These are phyloP conservation scores for Orchestes rusci DNA, from an alignment of 2,888 invertebrate genomes.

Conservation along the genomic window DNA sequence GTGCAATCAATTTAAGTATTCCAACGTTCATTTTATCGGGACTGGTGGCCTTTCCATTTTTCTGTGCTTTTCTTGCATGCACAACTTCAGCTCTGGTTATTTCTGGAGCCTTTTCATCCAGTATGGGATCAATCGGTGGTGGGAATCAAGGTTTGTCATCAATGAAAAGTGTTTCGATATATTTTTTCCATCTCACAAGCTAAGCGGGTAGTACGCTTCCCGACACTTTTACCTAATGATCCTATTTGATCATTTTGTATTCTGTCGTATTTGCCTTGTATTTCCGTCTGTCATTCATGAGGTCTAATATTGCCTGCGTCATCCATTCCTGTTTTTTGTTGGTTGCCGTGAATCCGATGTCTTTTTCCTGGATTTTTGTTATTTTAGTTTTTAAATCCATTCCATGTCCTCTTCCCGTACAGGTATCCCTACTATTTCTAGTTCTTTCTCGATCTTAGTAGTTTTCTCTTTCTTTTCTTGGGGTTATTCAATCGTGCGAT, in stretches of 20 bases:
- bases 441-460: constrained; percentile 3
- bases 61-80: too few species aligned
- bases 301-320: too few species aligned
- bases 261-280: constrained; percentile 1
- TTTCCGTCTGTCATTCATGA: constrained; percentile 3
- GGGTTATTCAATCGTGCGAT: too few species aligned
- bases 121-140: not conserved
- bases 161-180: too few species aligned
- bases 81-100: constrained; percentile 1
- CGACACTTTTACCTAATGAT: not conserved
- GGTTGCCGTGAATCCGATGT: constrained; percentile 1
- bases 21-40: too few species aligned
- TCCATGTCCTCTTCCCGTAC: not conserved
- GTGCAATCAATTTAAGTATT: not conserved
- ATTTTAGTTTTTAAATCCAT: constrained; percentile 1
- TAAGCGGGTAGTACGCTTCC: not conserved
- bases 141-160: not conserved
- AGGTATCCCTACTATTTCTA: not conserved
- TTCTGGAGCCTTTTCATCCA: constrained; percentile 1
- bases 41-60: too few species aligned
- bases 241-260: not conserved
- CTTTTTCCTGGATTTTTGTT: constrained; percentile 1
- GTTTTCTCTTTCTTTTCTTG: too few species aligned
- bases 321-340: too few species aligned
- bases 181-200: too few species aligned